Evolutionary conservation across 2,888 invertebrate species (phyloP), one percentile per base, ranked within the genome.

Genomic region (Pseudoips prasinana): DNA sequence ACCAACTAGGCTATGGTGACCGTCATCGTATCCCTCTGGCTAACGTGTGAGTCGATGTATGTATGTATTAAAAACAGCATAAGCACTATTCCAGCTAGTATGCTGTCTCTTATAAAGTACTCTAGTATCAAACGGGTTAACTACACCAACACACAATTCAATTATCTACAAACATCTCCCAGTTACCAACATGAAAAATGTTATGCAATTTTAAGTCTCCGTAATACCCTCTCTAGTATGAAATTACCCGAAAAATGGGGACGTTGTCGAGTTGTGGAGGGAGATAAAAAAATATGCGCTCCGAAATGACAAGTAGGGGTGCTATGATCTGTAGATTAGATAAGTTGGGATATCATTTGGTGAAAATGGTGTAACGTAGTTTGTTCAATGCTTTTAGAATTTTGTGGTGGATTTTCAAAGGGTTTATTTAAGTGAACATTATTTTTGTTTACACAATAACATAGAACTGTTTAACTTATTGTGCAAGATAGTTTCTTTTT

Each of bases 211-310:
- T 61, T 57, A 57, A 56, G 56, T 42, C 46, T 30, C 28, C 33
- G 46, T 60, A 58, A 61, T 60, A 45, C 52, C 46, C 44, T 47
- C 54, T 55, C 61, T 46, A 64, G 58, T 47, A 47, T 48, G 59
- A 65, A 70, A 70, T 71, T 71, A 67, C 70, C 56, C 55, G 43
- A 51, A 47, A 55, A 56, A 51, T 47, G 47, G 32, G 33, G 35
- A 49, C 56, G 57, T 48, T 57, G 52, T 29, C 58, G 46, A 53
- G 56, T 10, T 46, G 48, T 49, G 48, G 54, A 58, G 64, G 68
- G 46, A 65, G 63, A 73, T 72, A 75, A 75, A 75, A 75, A 77
- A 71, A 73, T 75, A 74, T 72, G 62, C 71, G 63, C 48, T n/a
- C 14, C 28, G 47, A 62, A 60, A 68, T 66, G 70, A 69, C 62